phyloP scores from a whole-genome alignment of 2,888 invertebrate genomes.

The Sphaerophoria rueppellii region DNA sequence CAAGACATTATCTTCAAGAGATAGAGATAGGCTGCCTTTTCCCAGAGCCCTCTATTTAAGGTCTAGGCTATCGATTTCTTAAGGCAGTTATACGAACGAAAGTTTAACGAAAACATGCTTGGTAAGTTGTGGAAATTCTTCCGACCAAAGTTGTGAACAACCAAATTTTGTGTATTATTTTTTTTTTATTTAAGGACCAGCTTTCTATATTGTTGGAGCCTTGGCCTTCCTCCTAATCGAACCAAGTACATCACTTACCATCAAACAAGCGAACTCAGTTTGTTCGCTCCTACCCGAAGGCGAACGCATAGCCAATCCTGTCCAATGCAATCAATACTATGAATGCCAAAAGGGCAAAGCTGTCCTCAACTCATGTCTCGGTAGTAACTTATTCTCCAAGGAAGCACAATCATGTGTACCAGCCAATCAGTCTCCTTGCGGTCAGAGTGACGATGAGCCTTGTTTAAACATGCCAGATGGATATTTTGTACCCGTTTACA shows the following conservation, averaged over 20 bases:
- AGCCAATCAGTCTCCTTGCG: slow-evolving; percentile 64
- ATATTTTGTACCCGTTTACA: slow-evolving; percentile 67
- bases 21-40: not conserved
- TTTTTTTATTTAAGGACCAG: slow-evolving; percentile 22
- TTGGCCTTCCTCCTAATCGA: slow-evolving; percentile 31
- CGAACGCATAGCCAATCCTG: slow-evolving; percentile 65
- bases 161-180: not conserved
- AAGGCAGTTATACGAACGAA: slow-evolving; percentile 47
- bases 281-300: slow-evolving; percentile 74
- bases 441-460: slow-evolving; percentile 41
- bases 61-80: not conserved
- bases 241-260: slow-evolving; percentile 36
- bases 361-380: slow-evolving; percentile 62
- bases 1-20: not conserved
- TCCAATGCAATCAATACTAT: slow-evolving; percentile 75
- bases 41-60: slow-evolving; percentile 41
- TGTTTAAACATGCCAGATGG: slow-evolving; percentile 73
- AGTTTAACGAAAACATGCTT: slow-evolving; percentile 48
- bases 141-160: not conserved
- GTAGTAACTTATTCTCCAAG: slow-evolving; percentile 73
- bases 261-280: slow-evolving; percentile 44
- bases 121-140: slow-evolving; percentile 36
- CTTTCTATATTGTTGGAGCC: slow-evolving; percentile 28
- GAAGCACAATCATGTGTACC: slow-evolving; percentile 74
- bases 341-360: slow-evolving; percentile 71